These are phyloP conservation scores for Synanthedon formicaeformis DNA, from an alignment of 2,888 invertebrate species.

Conservation along the genomic window DNA sequence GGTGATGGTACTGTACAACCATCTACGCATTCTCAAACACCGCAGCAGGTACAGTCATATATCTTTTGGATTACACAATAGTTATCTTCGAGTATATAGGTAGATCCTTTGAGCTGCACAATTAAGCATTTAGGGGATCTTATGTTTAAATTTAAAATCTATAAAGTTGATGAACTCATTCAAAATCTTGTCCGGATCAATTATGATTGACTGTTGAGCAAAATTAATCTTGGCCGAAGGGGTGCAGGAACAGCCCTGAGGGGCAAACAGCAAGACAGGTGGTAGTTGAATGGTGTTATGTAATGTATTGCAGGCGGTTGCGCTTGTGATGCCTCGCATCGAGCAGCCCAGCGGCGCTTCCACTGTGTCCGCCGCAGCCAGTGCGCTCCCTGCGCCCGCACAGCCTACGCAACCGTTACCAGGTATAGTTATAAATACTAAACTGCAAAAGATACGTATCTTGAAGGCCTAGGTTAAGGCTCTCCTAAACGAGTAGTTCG, in stretches of 20 bases:
- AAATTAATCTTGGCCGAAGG: too few species aligned
- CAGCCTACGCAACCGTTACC: constrained; percentile 27
- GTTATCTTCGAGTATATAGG: not conserved
- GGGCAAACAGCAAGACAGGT: too few species aligned
- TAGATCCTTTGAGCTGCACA: not conserved
- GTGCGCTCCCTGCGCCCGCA: constrained; percentile 18
- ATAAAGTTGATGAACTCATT: too few species aligned
- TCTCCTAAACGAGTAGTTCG: too few species aligned
- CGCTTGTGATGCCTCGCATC: constrained; percentile 77
- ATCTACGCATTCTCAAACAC: constrained; percentile 53
- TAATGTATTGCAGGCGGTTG: constrained; percentile 69
- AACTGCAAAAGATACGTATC: too few species aligned
- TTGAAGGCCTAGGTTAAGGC: too few species aligned
- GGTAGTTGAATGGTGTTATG: too few species aligned
- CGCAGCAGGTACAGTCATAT: constrained; percentile 41
- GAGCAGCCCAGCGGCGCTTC: constrained; percentile 68
- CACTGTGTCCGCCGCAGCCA: constrained; percentile 14
- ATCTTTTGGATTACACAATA: not conserved
- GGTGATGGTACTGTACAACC: constrained; percentile 56
- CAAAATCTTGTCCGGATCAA: too few species aligned
- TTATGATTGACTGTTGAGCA: too few species aligned
- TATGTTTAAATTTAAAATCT: too few species aligned
- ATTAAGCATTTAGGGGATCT: not conserved
- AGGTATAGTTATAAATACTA: constrained; percentile 10
- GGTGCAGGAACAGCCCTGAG: too few species aligned